These are phyloP conservation scores for Hypsibius dujardini DNA, from an alignment of 1,140 invertebrate genomes.

Conservation along the genomic window DNA sequence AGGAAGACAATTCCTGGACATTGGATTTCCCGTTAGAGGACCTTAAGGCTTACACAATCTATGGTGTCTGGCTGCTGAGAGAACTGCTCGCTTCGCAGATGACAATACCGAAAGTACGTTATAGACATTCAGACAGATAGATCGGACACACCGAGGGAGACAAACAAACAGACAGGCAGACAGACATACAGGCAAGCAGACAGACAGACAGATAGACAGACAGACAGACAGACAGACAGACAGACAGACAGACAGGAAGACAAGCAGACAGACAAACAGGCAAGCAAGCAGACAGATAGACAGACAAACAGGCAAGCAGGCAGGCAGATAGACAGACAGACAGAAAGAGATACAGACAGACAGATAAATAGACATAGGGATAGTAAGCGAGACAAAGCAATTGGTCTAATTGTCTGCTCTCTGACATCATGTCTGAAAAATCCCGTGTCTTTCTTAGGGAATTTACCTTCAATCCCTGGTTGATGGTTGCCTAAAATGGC, in stretches of 20 bases:
- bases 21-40: slow-evolving; percentile 10
- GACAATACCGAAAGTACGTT: slow-evolving; percentile 4
- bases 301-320: neutral
- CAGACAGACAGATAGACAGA: no score
- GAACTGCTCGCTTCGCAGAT: neutral
- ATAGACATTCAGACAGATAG: neutral
- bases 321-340: neutral
- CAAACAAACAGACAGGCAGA: neutral
- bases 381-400: no score
- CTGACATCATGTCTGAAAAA: neutral
- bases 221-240: no score
- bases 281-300: no score
- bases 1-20: slow-evolving; percentile 15
- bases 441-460: neutral
- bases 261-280: no score
- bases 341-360: neutral
- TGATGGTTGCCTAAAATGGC: slow-evolving; percentile 11
- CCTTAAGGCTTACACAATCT: slow-evolving; percentile 10
- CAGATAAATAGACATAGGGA: no score
- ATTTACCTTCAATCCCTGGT: neutral
- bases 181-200: neutral
- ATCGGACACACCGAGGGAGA: neutral
- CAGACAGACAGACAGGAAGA: no score
- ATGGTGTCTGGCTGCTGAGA: slow-evolving; percentile 4
- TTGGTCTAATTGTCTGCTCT: no score